Evolutionary conservation across 2,888 invertebrate species (phyloP).

Genomic region (Microplitis deprimator): DNA sequence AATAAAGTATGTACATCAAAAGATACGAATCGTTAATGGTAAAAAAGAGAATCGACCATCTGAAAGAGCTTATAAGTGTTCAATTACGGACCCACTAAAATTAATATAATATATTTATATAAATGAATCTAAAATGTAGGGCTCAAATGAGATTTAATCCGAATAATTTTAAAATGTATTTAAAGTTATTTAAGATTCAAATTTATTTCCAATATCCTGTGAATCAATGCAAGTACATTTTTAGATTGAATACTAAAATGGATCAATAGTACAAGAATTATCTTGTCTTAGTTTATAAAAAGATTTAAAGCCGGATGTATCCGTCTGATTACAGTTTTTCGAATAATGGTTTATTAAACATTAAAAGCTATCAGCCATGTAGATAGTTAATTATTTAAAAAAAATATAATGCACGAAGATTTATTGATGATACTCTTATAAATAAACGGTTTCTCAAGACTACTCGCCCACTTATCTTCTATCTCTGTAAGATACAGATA

Average conservation of each 20-base stretch:
- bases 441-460: conserved; percentile 24
- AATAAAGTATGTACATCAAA: too few relatives aligned
- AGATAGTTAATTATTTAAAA: neutral
- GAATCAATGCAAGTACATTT: neutral
- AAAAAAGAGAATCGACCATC: too few relatives aligned
- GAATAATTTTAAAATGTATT: neutral
- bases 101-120: too few relatives aligned
- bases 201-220: neutral
- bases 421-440: conserved; percentile 49
- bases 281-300: neutral
- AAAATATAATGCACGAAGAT: conserved; percentile 46
- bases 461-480: neutral
- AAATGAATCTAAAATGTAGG: too few relatives aligned
- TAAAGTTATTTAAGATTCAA: neutral
- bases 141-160: too few relatives aligned
- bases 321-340: conserved; percentile 22
- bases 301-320: conserved; percentile 15
- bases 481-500: neutral
- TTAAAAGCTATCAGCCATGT: neutral
- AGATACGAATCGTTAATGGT: too few relatives aligned
- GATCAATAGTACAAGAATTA: neutral
- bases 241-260: neutral
- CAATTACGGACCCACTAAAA: too few relatives aligned
- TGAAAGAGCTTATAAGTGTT: too few relatives aligned
- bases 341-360: neutral